phyloP scores from a whole-genome alignment of 2,888 invertebrate species.

The Microctonus hyperodae region DNA sequence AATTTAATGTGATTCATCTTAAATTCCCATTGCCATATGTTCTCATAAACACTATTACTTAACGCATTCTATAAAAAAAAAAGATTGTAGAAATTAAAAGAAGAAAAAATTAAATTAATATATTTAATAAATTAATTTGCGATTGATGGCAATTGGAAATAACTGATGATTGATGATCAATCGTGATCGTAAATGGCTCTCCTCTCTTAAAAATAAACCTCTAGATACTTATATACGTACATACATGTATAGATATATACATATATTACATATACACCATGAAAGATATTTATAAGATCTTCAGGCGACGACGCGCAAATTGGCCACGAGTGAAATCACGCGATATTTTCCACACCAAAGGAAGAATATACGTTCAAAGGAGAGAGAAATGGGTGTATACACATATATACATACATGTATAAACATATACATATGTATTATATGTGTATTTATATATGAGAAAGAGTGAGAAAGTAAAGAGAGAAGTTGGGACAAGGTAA shows the following conservation, averaged over 20 bases:
- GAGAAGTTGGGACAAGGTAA: conserved; percentile 3
- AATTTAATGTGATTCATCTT: no score
- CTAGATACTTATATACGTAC: background rate
- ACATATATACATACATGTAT: background rate
- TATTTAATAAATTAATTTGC: background rate
- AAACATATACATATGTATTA: background rate
- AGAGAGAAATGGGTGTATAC: conserved; percentile 2
- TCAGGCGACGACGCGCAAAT: conserved; percentile 45
- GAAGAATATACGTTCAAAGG: background rate
- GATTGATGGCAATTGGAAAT: background rate
- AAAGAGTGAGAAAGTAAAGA: background rate
- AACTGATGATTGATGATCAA: background rate
- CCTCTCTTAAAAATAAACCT: background rate
- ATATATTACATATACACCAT: background rate
- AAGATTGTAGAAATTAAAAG: no score
- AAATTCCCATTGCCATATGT: no score
- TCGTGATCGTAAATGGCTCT: background rate
- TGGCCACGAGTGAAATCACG: conserved; percentile 51
- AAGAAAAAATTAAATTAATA: background rate
- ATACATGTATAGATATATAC: background rate
- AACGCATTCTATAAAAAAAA: no score
- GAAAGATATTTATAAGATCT: conserved; percentile 11
- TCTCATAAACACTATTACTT: no score
- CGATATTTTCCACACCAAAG: conserved; percentile 38
- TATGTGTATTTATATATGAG: background rate